A percentile compares a stretch with the other conserved stretches of the same genome.
Evolutionary conservation across 2,888 invertebrate species (phyloP).

Genomic region (Heliconius charithonia): DNA sequence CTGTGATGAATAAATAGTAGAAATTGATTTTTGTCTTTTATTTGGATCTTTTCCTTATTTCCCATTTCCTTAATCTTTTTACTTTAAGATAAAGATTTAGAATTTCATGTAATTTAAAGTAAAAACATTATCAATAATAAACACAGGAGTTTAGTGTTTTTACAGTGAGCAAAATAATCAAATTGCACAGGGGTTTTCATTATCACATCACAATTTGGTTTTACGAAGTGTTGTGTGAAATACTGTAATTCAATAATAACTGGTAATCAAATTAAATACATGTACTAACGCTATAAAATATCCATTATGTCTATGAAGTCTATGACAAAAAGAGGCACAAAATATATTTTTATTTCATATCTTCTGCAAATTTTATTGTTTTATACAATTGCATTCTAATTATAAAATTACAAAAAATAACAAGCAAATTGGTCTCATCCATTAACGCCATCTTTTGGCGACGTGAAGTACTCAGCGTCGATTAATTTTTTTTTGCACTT

Average conservation of each 20-base stretch:
- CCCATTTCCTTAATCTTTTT: background rate
- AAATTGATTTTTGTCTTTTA: background rate
- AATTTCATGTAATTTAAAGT: background rate
- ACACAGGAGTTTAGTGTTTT: background rate
- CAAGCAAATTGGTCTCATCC: background rate
- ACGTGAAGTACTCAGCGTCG: background rate
- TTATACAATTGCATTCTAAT: too few relatives aligned
- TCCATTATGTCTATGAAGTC: background rate
- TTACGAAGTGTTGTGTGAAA: background rate
- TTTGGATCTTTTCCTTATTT: background rate
- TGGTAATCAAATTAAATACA: background rate
- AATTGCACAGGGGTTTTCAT: background rate
- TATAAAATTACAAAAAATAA: background rate
- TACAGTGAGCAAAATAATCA: background rate
- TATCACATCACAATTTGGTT: background rate
- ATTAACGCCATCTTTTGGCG: slow-evolving; percentile 6
- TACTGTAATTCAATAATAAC: background rate
- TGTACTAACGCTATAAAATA: background rate
- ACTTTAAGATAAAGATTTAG: background rate
- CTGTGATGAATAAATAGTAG: slow-evolving; percentile 48
- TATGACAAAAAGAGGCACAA: background rate
- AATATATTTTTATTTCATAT: too few relatives aligned
- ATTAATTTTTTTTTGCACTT: background rate
- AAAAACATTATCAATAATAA: background rate
- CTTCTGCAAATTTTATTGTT: background rate